Evolutionary conservation across 2,888 invertebrate species (phyloP), one percentile per base, ranked within the genome.

Genomic region (Erebia ligea): DNA sequence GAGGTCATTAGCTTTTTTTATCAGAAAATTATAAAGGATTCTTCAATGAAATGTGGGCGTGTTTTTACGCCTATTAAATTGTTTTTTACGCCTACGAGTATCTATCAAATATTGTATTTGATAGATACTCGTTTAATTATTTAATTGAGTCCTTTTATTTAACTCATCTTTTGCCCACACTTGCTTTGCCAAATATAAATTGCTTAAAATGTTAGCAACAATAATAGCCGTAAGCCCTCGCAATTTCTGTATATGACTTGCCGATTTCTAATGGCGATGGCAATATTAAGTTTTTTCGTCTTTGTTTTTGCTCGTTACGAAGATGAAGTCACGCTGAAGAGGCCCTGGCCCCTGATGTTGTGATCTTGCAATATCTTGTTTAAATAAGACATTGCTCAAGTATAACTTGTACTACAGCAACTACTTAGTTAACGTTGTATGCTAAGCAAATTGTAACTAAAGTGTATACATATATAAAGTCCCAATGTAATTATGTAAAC

Each of bases 291-390:
- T 21, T 48, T 62, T 61, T 62, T 62, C 19, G 11, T 10, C 13
- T 15, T 45, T 21, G 85, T 91, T 92, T 92, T 92, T 92, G 91
- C 91, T 91, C 88, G 90, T 90, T 90, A 90, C 86, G 71, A 78
- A 81, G 86, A 83, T 80, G 84, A 87, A 84, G 88, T 91, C 90
- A 91, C 90, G 88, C 82, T 81, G 83, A 80, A 77, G 69, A 77
- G 69, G 67, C 56, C 65, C 68, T 57, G 65, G 69, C 64, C 56
- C 65, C 68, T 54, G 65, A 21, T 17, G 1, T n/a, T 48, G 34
- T 11, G 42, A n/a, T 21, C 19, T 59, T 40, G 17, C 54, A 54
- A 19, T 19, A 59, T n/a, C 6, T 34, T 58, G 25, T 34, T 58
- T n/a, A n/a, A 34, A 42, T 59, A 42, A 59, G 17, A 59, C n/a